phyloP scores from a whole-genome alignment of 2,113 vertebrate species.

The Copsychus sechellarum region DNA sequence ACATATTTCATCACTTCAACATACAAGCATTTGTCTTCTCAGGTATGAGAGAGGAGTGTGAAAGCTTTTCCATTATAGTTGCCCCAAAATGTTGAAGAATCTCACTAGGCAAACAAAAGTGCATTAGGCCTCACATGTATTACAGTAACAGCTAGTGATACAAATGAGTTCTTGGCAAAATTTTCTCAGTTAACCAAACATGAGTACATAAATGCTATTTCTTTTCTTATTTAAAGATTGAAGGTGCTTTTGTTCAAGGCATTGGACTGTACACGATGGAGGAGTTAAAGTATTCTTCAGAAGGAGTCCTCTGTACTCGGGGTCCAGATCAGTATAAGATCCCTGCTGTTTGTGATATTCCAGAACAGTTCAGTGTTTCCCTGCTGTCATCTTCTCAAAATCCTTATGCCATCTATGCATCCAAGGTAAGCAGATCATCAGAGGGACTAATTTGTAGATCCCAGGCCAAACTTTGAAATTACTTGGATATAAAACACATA shows the following conservation, averaged over 20 bases:
- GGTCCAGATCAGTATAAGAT: constrained; percentile 87
- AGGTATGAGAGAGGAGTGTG: background rate
- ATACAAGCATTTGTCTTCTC: background rate
- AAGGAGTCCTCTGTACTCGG: constrained; percentile 77
- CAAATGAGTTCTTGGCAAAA: background rate
- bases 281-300: constrained; percentile 82
- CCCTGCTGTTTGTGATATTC: constrained; percentile 83
- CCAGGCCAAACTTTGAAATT: background rate
- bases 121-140: background rate
- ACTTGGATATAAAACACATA: background rate
- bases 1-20: background rate
- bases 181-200: background rate
- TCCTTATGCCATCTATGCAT: constrained; percentile 85
- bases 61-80: background rate
- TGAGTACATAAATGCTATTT: background rate
- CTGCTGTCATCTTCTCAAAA: constrained; percentile 77
- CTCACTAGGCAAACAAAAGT: background rate
- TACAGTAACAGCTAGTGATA: background rate
- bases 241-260: constrained; percentile 86
- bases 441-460: background rate
- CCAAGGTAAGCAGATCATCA: constrained; percentile 76
- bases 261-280: constrained; percentile 85
- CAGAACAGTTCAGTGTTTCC: constrained; percentile 80
- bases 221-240: constrained; percentile 76
- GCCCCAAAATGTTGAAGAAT: background rate